phyloP scores from a whole-genome alignment of 1,140 invertebrate species.

The Euwallacea fornicatus region DNA sequence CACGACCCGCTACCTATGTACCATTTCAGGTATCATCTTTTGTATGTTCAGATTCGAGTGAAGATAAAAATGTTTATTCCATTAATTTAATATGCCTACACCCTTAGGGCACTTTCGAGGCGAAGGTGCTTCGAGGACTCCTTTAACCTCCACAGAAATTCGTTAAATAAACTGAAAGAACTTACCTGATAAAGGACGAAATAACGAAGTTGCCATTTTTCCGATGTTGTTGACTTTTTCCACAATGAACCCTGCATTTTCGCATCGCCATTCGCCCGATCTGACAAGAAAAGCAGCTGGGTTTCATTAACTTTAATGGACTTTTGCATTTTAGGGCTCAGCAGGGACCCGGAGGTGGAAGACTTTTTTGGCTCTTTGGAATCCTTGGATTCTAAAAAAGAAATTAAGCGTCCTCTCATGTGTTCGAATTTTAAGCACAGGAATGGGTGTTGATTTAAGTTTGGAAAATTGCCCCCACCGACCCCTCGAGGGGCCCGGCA shows the following conservation, averaged over 20 bases:
- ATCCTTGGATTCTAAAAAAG: constrained; percentile 16
- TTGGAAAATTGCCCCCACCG: too few species aligned
- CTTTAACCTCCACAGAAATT: too few species aligned
- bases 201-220: constrained; percentile 88
- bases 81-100: too few species aligned
- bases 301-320: constrained; percentile 79
- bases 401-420: not conserved
- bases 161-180: not conserved
- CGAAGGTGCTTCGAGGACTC: too few species aligned
- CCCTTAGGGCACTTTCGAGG: too few species aligned
- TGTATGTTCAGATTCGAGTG: too few species aligned
- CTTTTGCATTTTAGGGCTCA: constrained; percentile 83
- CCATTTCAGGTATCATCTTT: too few species aligned
- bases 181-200: constrained; percentile 88
- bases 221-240: constrained; percentile 82
- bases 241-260: constrained; percentile 76
- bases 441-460: too few species aligned
- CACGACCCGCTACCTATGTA: too few species aligned
- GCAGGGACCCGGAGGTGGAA: constrained; percentile 55
- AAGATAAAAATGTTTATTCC: too few species aligned
- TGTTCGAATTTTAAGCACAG: too few species aligned
- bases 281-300: constrained; percentile 80
- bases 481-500: too few species aligned
- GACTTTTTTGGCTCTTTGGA: constrained; percentile 28
- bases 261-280: constrained; percentile 79